Conservation (phyloP, 2,113 vertebrate genomes). For the Casuarius casuarius region DNA sequence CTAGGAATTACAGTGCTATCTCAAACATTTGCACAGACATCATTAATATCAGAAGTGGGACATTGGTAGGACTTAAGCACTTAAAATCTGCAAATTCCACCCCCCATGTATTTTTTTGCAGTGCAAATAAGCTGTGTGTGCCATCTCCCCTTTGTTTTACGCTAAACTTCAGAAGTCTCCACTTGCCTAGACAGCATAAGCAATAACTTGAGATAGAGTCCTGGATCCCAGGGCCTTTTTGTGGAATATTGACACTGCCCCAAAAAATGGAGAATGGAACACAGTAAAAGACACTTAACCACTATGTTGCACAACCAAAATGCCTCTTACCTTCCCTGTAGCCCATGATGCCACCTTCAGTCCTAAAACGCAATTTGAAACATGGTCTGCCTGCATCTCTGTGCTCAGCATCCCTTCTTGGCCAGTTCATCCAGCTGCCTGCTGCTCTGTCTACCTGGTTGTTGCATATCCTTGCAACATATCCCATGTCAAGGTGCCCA, state of each 20-base stretch:
- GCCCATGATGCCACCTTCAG: background rate
- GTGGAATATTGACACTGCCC: background rate
- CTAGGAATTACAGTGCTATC: background rate
- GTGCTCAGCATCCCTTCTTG: background rate
- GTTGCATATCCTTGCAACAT: background rate
- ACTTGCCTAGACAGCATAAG: background rate
- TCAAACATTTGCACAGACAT: background rate
- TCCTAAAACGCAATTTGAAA: background rate
- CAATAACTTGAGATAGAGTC: background rate
- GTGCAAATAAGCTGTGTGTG: background rate
- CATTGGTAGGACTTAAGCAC: background rate
- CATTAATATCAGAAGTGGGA: background rate
- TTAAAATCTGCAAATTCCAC: background rate
- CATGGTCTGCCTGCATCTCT: background rate
- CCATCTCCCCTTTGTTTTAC: background rate
- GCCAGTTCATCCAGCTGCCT: background rate
- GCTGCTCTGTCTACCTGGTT: no score
- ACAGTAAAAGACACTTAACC: background rate
- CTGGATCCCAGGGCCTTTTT: background rate
- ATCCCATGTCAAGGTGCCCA: background rate
- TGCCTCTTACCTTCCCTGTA: background rate
- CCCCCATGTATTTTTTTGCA: background rate
- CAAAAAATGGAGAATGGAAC: rapidly evolving
- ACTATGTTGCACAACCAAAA: background rate
- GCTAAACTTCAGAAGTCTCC: background rate